Evolutionary conservation across 30 jellyfish, hydroid and myxozoan species (phyloP).

Genomic region (Rhopilema esculentum): DNA sequence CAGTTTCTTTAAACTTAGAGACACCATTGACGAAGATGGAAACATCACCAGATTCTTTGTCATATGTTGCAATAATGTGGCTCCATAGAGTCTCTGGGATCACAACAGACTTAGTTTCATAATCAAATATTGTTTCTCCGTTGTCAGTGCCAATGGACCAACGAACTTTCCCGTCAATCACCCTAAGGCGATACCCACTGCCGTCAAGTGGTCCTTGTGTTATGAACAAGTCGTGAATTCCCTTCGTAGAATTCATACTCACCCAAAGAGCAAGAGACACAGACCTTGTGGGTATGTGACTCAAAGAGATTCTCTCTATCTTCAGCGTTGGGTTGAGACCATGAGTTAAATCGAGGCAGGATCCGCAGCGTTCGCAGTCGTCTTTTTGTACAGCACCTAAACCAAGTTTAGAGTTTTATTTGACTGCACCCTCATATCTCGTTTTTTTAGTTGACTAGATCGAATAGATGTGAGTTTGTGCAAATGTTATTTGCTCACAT

Average conservation of each 20-base stretch:
- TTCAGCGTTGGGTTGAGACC: conserved; percentile 89
- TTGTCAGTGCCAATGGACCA: conserved; percentile 95
- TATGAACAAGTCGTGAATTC: conserved; percentile 87
- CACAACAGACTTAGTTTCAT: conserved; percentile 66
- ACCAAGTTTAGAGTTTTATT: background rate
- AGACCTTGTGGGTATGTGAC: conserved; percentile 80
- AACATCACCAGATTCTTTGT: conserved; percentile 79
- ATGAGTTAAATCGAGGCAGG: conserved; percentile 86
- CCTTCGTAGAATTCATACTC: conserved; percentile 84
- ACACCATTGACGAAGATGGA: conserved; percentile 84
- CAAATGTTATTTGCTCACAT: too few species aligned
- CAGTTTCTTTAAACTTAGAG: conserved; percentile 69
- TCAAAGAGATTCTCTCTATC: conserved; percentile 81
- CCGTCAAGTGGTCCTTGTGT: conserved; percentile 89
- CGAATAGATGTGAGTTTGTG: too few species aligned
- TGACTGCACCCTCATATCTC: background rate
- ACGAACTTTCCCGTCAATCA: conserved; percentile 86
- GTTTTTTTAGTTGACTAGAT: too few species aligned
- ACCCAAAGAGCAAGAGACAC: conserved; percentile 92
- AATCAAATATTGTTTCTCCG: conserved; percentile 83
- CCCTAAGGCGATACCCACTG: conserved; percentile 90
- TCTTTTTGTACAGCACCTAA: conserved; percentile 93
- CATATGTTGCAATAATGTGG: conserved; percentile 84
- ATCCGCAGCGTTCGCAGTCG: conserved; percentile 95
- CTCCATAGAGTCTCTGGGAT: conserved; percentile 97